Conservation (phyloP, 2,888 invertebrate species). For the Harpalus rubripes region DNA sequence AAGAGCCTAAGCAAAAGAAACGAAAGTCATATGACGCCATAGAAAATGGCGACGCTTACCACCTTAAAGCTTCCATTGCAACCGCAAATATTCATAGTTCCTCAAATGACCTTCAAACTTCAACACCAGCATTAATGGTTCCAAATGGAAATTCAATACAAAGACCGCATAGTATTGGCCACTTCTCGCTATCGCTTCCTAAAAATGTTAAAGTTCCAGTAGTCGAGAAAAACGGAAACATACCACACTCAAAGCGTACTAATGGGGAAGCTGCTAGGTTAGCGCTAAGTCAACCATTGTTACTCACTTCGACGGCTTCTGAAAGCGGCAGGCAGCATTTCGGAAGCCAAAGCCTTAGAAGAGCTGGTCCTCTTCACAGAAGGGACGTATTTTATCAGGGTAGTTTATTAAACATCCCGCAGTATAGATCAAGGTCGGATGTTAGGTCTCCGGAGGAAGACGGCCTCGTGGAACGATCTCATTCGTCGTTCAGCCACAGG, state of each 20-base stretch:
- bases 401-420: slow-evolving; percentile 79
- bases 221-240: slow-evolving; percentile 71
- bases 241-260: slow-evolving; percentile 68
- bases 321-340: slow-evolving; percentile 77
- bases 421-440: slow-evolving; percentile 74
- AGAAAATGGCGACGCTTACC: slow-evolving; percentile 44
- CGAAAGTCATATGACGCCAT: slow-evolving; percentile 9
- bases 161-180: slow-evolving; percentile 81
- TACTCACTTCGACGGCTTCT: slow-evolving; percentile 78
- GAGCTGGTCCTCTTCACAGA: slow-evolving; percentile 86
- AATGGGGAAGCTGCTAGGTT: slow-evolving; percentile 78
- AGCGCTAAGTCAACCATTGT: slow-evolving; percentile 86
- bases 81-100: slow-evolving; percentile 75
- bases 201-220: slow-evolving; percentile 68
- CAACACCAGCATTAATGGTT: slow-evolving; percentile 52
- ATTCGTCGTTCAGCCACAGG: slow-evolving; percentile 70
- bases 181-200: slow-evolving; percentile 76
- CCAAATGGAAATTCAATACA: slow-evolving; percentile 75
- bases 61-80: slow-evolving; percentile 73
- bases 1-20: slow-evolving; percentile 65
- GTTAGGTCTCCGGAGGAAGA: slow-evolving; percentile 71
- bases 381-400: slow-evolving; percentile 95
- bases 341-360: slow-evolving; percentile 78
- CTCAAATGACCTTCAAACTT: slow-evolving; percentile 72
- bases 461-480: slow-evolving; percentile 71